phyloP scores from a whole-genome alignment of 2,888 invertebrate species.

The Drosophila maculinotata region DNA sequence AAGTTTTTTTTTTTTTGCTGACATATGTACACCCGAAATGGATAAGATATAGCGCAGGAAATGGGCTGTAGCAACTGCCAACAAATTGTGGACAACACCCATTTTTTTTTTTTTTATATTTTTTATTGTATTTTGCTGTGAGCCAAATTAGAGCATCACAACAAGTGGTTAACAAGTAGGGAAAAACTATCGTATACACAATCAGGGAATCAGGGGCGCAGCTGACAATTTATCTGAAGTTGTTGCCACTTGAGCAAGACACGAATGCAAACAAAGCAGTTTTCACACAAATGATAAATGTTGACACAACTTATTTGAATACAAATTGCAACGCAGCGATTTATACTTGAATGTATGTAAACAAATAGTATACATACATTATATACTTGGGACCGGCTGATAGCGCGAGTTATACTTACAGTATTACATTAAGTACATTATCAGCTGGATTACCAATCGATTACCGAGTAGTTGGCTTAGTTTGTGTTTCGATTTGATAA shows the following conservation, averaged over 20 bases:
- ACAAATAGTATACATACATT: conserved; percentile 5
- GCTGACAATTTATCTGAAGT: conserved; percentile 26
- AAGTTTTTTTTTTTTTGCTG: conserved; percentile 28
- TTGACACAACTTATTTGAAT: conserved; percentile 55
- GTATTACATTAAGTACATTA: conserved; percentile 16
- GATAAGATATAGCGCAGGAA: conserved; percentile 57
- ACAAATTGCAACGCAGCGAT: conserved; percentile 28
- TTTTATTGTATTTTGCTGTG: background rate
- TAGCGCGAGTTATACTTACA: conserved; percentile 7
- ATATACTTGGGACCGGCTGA: conserved; percentile 17
- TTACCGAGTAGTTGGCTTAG: conserved; percentile 7
- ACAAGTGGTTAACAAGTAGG: background rate
- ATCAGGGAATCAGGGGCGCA: conserved; percentile 30
- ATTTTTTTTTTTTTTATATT: background rate
- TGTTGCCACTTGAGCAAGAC: conserved; percentile 42
- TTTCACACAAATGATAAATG: conserved; percentile 31
- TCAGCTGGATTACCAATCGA: conserved; percentile 17
- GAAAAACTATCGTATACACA: background rate
- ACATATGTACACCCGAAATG: conserved; percentile 25
- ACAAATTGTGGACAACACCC: conserved; percentile 7
- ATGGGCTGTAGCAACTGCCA: conserved; percentile 17
- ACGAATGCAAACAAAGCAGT: conserved; percentile 39
- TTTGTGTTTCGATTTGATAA: conserved; percentile 14
- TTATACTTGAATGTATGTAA: conserved; percentile 14
- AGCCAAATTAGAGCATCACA: conserved; percentile 4